Conservation (phyloP, 1,140 invertebrate genomes). For the Drosophila hydei region DNA sequence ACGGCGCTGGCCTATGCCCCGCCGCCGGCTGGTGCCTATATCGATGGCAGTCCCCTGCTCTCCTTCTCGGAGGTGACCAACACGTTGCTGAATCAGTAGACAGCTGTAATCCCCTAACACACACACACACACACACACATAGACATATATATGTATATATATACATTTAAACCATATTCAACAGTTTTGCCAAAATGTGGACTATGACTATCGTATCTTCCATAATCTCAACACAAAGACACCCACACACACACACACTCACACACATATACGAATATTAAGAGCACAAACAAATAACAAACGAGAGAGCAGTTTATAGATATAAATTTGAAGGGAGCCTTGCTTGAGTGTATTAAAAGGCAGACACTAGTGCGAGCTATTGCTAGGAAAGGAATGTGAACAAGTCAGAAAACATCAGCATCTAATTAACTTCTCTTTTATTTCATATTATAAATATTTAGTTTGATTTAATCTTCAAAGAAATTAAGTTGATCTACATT, state of each 20-base stretch:
- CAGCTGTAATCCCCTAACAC: background rate
- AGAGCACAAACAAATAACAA: constrained; percentile 9
- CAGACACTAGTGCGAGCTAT: background rate
- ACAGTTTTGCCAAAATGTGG: constrained; percentile 83
- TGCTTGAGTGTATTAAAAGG: constrained; percentile 18
- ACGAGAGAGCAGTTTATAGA: constrained; percentile 18
- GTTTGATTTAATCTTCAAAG: no score
- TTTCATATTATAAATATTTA: background rate
- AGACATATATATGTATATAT: constrained; percentile 31
- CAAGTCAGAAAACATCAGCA: no score
- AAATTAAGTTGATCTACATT: no score
- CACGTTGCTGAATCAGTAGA: constrained; percentile 89
- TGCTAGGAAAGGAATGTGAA: no score
- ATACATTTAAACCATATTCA: constrained; percentile 54
- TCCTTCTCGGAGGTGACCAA: constrained; percentile 94
- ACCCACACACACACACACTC: constrained; percentile 20
- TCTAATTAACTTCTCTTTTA: no score
- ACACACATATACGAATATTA: constrained; percentile 11
- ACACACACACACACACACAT: constrained; percentile 23
- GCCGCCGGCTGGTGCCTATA: constrained; percentile 84
- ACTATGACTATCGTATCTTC: constrained; percentile 84
- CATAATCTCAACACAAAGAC: constrained; percentile 61
- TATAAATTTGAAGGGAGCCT: constrained; percentile 16
- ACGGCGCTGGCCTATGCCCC: constrained; percentile 80
- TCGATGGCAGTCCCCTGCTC: constrained; percentile 91